Evolutionary conservation across 2,113 vertebrate species (phyloP).

Genomic region (Xenopus borealis): DNA sequence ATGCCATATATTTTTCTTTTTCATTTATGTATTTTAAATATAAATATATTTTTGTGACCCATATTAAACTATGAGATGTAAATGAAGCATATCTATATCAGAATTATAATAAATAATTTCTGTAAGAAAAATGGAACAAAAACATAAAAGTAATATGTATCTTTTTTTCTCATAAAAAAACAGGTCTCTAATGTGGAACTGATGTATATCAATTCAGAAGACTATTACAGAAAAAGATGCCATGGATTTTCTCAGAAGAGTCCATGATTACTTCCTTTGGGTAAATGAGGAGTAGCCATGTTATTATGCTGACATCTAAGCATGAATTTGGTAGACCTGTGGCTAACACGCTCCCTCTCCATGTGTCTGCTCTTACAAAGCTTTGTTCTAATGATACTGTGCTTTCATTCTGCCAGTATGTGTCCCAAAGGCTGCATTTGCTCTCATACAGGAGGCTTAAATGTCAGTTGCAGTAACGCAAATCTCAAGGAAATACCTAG

Average conservation of each 20-base stretch:
- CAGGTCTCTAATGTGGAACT: too few relatives aligned
- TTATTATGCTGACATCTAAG: constrained; percentile 89
- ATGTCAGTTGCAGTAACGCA: constrained; percentile 92
- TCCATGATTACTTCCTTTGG: constrained; percentile 54
- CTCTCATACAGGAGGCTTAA: constrained; percentile 84
- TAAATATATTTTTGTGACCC: too few relatives aligned
- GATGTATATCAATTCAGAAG: too few relatives aligned
- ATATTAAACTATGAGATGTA: too few relatives aligned
- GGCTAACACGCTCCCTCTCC: constrained; percentile 94
- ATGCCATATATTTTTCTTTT: too few relatives aligned
- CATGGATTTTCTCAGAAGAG: constrained; percentile 45
- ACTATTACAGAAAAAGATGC: constrained; percentile 44
- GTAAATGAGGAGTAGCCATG: constrained; percentile 68
- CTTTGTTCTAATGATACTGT: constrained; percentile 96
- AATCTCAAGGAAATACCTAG: constrained; percentile 95
- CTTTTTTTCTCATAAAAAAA: too few relatives aligned
- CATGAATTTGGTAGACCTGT: constrained; percentile 98
- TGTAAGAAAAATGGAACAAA: too few relatives aligned
- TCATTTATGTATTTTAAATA: too few relatives aligned
- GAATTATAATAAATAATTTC: too few relatives aligned
- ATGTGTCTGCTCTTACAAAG: constrained; percentile 97
- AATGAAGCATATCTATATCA: too few relatives aligned
- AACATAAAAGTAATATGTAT: too few relatives aligned
- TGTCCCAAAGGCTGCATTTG: constrained; percentile 95
- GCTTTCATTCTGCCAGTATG: constrained; percentile 97